These are phyloP conservation scores for Malurus alboscapulatus DNA, from an alignment of 2,113 vertebrate genomes.

Conservation along the genomic window DNA sequence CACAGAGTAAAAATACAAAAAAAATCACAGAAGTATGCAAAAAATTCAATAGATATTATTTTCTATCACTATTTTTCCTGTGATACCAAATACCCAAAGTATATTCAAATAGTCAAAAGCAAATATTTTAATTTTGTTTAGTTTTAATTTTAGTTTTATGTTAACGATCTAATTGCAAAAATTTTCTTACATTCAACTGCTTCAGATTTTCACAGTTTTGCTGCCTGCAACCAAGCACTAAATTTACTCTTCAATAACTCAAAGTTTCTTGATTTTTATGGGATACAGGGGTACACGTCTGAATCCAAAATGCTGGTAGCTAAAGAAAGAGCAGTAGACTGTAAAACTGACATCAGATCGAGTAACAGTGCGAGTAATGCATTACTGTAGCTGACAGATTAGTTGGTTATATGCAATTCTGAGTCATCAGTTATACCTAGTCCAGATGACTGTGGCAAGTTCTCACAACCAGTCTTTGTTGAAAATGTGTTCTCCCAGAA, in stretches of 20 bases:
- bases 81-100: neutral
- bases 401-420: constrained; percentile 14
- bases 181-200: neutral
- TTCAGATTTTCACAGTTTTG: neutral
- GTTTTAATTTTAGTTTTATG: no score
- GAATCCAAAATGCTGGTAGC: neutral
- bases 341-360: constrained; percentile 5
- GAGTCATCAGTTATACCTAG: constrained; percentile 28
- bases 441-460: constrained; percentile 11
- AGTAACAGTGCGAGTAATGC: neutral
- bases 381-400: constrained; percentile 27
- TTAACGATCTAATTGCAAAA: neutral
- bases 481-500: neutral
- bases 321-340: neutral
- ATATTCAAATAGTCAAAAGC: neutral
- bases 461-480: neutral
- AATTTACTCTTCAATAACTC: neutral
- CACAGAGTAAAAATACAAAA: neutral
- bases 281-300: neutral
- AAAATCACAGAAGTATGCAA: neutral
- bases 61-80: neutral
- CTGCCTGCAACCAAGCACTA: neutral
- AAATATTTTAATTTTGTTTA: neutral
- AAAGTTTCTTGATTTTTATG: neutral
- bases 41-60: neutral